These are phyloP conservation scores for Eupithecia abbreviata DNA, from an alignment of 2,888 invertebrate species.

Conservation along the genomic window DNA sequence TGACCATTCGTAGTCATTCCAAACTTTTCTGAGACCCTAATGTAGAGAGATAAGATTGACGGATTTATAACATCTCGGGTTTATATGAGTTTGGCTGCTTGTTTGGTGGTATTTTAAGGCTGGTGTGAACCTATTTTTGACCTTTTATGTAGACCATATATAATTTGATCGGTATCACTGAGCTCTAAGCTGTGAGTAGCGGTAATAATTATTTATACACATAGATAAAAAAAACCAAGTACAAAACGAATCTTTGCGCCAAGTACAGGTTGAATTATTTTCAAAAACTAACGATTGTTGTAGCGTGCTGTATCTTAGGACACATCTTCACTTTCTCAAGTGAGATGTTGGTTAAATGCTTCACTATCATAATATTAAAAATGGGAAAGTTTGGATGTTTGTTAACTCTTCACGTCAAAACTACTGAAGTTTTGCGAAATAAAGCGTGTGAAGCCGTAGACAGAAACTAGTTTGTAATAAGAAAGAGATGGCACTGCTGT, in stretches of 20 bases:
- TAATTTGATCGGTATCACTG: not conserved
- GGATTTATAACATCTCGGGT: constrained; percentile 36
- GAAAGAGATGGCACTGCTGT: not conserved
- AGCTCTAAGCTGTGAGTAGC: not conserved
- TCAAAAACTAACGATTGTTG: not conserved
- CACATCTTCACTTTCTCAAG: too few species aligned
- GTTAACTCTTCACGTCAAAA: too few species aligned
- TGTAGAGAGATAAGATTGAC: constrained; percentile 44
- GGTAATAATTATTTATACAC: not conserved
- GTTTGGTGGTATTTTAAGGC: constrained; percentile 6
- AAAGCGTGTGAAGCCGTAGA: too few species aligned
- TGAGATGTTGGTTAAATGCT: not conserved
- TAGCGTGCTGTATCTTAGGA: too few species aligned
- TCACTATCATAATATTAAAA: not conserved
- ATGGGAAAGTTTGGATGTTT: too few species aligned
- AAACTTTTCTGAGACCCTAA: constrained; percentile 22
- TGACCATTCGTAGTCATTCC: constrained; percentile 14
- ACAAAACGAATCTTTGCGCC: not conserved
- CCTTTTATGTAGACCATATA: not conserved
- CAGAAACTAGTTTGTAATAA: not conserved
- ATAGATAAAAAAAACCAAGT: not conserved
- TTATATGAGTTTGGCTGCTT: constrained; percentile 5
- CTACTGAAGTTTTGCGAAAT: too few species aligned
- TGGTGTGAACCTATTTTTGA: not conserved
- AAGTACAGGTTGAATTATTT: not conserved